Evolutionary conservation across 2,888 invertebrate genomes (phyloP), one percentile per base, ranked within the genome.

Genomic region (Periphyllus acericola): DNA sequence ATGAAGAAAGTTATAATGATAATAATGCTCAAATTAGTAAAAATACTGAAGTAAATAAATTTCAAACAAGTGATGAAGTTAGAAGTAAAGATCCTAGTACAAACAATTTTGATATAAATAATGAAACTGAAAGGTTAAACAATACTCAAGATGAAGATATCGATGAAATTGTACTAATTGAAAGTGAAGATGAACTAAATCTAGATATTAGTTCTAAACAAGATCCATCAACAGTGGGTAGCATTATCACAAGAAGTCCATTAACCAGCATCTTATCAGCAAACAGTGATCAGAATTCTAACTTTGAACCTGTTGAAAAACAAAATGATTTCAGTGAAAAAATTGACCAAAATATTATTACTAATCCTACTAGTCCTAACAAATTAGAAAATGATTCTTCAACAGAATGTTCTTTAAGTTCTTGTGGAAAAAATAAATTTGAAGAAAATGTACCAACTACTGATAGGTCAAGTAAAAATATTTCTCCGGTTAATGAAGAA

Each of bases 371-470:
- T 55, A 80, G 36, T 80, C 1, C 32, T 17, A 32, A 80, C 14
- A n/a, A 80, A 4, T 76, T 76, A 32, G 75, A 84, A 84, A 84
- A 66, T 17, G 40, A 84, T 76, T 46, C 66, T 66, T 46, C 25
- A 25, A 9, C 40, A 14, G 32, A 86, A 40, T 86, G 80, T 72
- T 14, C 21, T 36, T 80, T 74, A 86, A 80, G n/a, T 40, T 71
- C 76, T 55, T 86, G 79, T 72, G 19, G 4, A 52, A 79, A 52
- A 29, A 29, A 55, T 19, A 6, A 71, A 29, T 21, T 17, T 36
- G 32, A 76, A 17, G 34, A 84, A 34, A 66, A 46, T n/a, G 32
- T 46, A 32, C 6, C 68, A 68, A n/a, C 25, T 29, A 34, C 19
- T 83, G 21, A 72, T n/a, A 8, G 52, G n/a, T 17, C 8, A 4